Evolutionary conservation across 2,797 vertebrate species (phyloP).

Genomic region (Threskiornis aethiopicus): DNA sequence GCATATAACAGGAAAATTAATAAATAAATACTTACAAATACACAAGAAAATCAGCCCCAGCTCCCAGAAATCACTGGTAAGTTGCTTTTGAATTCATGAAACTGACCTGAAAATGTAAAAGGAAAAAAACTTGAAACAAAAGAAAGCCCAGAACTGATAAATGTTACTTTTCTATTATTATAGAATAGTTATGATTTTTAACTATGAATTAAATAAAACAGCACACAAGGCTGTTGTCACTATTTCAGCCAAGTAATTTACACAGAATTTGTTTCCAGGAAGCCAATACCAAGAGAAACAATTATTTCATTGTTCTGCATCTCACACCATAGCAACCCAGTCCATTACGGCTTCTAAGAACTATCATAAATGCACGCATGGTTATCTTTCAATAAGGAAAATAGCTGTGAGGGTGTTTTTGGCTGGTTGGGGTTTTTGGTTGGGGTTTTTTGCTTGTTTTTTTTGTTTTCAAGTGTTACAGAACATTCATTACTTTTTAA

Average conservation of each 20-base stretch:
- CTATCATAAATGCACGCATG: slow-evolving; percentile 37
- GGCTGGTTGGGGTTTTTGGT: not conserved
- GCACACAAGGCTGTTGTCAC: slow-evolving; percentile 25
- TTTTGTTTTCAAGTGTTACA: slow-evolving; percentile 6
- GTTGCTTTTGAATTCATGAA: slow-evolving; percentile 97
- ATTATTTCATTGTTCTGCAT: slow-evolving; percentile 65
- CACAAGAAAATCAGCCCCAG: slow-evolving; percentile 90
- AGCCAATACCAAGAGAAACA: slow-evolving; percentile 59
- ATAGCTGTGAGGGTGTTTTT: not conserved
- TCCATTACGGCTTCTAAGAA: slow-evolving; percentile 54
- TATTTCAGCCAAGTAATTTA: slow-evolving; percentile 50
- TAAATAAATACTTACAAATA: slow-evolving; percentile 91
- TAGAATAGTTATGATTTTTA: slow-evolving; percentile 13
- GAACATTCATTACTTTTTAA: not conserved
- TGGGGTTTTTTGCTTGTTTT: not conserved
- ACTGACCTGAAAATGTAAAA: slow-evolving; percentile 85
- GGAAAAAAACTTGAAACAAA: slow-evolving; percentile 44
- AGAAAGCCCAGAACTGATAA: not conserved
- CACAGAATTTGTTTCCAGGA: slow-evolving; percentile 66
- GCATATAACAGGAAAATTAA: not conserved
- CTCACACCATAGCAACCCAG: slow-evolving; percentile 57
- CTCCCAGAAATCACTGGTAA: slow-evolving; percentile 94
- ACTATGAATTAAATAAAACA: slow-evolving; percentile 8
- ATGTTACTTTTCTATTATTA: not conserved
- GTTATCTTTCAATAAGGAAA: slow-evolving; percentile 60